Conservation (phyloP, 2,888 invertebrate species). For the Marronus borbonicus region DNA sequence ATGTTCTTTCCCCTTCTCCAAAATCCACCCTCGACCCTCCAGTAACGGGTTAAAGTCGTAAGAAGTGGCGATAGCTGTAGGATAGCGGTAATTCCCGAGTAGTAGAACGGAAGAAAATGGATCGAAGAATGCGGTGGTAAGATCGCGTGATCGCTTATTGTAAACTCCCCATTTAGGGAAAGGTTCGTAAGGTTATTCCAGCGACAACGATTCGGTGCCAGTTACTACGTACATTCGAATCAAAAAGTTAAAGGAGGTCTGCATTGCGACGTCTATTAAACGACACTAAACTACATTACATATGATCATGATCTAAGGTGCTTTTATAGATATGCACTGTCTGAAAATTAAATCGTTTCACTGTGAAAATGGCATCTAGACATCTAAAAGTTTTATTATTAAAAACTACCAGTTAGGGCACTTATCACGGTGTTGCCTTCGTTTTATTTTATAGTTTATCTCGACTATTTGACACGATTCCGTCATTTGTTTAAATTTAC, state of each 20-base stretch:
- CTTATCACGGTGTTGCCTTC: too few relatives aligned
- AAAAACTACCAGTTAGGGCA: too few relatives aligned
- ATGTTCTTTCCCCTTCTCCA: not conserved
- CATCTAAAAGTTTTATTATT: too few relatives aligned
- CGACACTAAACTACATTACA: too few relatives aligned
- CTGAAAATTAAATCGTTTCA: too few relatives aligned
- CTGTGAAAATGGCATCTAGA: too few relatives aligned
- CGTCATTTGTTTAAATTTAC: too few relatives aligned
- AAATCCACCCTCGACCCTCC: too few relatives aligned
- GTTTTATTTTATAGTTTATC: too few relatives aligned
- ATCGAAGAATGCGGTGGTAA: constrained; percentile 7
- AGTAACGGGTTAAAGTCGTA: not conserved
- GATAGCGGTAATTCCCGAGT: not conserved
- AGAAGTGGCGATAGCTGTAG: not conserved
- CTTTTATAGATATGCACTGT: too few relatives aligned
- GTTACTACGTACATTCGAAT: not conserved
- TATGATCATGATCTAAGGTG: too few relatives aligned
- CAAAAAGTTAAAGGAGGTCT: not conserved
- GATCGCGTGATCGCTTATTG: constrained; percentile 24
- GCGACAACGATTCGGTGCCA: constrained; percentile 5
- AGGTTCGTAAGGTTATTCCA: not conserved
- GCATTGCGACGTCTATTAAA: constrained; percentile 1
- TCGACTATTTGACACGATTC: too few relatives aligned
- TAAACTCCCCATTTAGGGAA: not conserved
- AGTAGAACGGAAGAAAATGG: constrained; percentile 26